Percentiles rank a stretch among this genome's conserved stretches.
Conservation (phyloP, 1,140 invertebrate genomes). For the Chironomus tepperi region DNA sequence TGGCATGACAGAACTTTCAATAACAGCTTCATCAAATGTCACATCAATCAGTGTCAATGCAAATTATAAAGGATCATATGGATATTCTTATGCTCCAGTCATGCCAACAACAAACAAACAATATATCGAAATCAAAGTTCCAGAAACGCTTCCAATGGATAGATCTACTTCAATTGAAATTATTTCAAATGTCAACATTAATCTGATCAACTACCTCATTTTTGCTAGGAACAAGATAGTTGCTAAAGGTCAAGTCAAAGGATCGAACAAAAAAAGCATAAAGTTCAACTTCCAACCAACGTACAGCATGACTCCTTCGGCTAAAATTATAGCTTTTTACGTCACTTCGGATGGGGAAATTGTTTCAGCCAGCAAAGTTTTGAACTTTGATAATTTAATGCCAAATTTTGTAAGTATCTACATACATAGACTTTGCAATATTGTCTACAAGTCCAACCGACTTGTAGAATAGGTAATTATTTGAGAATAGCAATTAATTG, state of each 20-base stretch:
- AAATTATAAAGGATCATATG: background rate
- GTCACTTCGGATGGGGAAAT: background rate
- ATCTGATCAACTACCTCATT: background rate
- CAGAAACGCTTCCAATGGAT: background rate
- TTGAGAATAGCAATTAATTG: too few species aligned
- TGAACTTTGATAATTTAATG: background rate
- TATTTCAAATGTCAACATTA: background rate
- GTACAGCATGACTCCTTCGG: background rate
- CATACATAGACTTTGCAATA: too few species aligned
- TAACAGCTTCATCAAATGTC: background rate
- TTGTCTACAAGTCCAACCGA: too few species aligned
- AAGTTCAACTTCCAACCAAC: background rate
- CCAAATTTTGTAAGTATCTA: background rate
- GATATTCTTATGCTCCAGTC: background rate
- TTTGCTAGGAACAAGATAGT: background rate
- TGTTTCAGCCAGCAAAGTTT: background rate
- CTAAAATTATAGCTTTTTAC: background rate
- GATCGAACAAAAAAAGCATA: background rate
- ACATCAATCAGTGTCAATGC: background rate
- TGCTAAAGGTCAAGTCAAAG: background rate
- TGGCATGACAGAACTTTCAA: background rate
- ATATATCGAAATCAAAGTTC: background rate
- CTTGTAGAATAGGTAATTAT: too few species aligned
- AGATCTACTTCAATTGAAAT: background rate
- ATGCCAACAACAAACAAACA: background rate